Evolutionary conservation across 2,888 invertebrate genomes (phyloP), one percentile per base, ranked within the genome.

Genomic region (Resseliella maxima): DNA sequence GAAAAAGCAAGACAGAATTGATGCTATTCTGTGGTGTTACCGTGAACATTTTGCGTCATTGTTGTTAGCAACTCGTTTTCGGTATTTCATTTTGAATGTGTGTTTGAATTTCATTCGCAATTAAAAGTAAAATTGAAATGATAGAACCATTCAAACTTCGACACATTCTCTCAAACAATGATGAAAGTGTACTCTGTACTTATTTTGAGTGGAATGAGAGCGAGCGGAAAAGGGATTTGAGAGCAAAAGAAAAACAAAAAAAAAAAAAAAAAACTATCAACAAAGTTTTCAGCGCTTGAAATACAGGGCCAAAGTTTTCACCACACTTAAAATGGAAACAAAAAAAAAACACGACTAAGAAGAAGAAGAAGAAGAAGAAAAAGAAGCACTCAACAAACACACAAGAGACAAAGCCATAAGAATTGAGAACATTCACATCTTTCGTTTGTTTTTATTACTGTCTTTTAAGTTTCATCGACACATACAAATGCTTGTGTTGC

Each of bases 91-190:
- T 72, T 35, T 31, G 31, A 35, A 5, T 72, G 31, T 35, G 31
- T 72, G 72, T 72, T n/a, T 31, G 72, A 72, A 72, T 72, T 59
- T 35, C 72, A 72, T 27, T 72, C 31, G 72, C 31, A 72, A 72
- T 72, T 72, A 72, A 72, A 72, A 72, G 35, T 72, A 72, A 72
- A 72, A 72, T 72, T 72, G 72, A 72, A 31, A 72, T 72, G 72
- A 72, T 72, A 72, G 72, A 72, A 72, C 72, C 72, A 72, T 72
- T 72, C 72, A 72, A 72, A 72, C 72, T 72, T 72, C 72, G 72
- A 72, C 72, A 72, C 72, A 31, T 72, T 72, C 31, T 72, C 31
- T 72, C 0, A n/a, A 72, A 72, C 72, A 72, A 72, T 72, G 27
- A 21, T 35, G 72, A 72, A 72, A 72, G 15, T 72, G n/a, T 18